Percentiles rank a stretch among this genome's conserved stretches.
phyloP scores from a whole-genome alignment of 2,113 vertebrate species.

The Centropristis striata region DNA sequence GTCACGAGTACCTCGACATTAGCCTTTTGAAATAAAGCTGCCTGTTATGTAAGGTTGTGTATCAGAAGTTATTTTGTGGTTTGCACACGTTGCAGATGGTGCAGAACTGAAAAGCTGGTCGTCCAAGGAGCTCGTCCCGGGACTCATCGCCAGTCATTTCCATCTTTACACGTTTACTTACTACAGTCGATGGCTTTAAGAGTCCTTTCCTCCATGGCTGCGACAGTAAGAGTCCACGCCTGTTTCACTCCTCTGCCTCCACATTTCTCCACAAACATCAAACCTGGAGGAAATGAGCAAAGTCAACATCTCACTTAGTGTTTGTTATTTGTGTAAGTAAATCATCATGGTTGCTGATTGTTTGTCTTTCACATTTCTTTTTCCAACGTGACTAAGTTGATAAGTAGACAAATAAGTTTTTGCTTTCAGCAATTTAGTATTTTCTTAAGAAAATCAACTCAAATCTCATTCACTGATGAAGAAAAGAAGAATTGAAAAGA shows the following conservation, averaged over 20 bases:
- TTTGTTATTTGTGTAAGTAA: neutral
- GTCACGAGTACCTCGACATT: constrained; percentile 39
- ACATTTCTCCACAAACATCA: constrained; percentile 39
- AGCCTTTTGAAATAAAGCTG: constrained; percentile 58
- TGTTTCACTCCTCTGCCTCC: constrained; percentile 14
- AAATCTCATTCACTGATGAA: no score
- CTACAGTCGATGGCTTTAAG: constrained; percentile 23
- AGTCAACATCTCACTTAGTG: neutral
- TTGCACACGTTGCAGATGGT: constrained; percentile 57
- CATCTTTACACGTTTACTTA: constrained; percentile 14
- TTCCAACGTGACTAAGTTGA: neutral
- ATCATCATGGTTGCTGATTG: neutral
- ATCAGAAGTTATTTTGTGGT: constrained; percentile 39
- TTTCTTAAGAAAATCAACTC: neutral
- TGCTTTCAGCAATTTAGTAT: neutral
- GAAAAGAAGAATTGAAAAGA: no score
- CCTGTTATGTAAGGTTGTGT: constrained; percentile 50
- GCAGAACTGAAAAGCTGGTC: constrained; percentile 54
- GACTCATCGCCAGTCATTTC: constrained; percentile 3
- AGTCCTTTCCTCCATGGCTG: constrained; percentile 29
- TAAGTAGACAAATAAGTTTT: neutral
- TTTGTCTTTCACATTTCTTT: neutral
- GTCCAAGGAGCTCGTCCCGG: constrained; percentile 2
- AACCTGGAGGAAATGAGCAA: constrained; percentile 50
- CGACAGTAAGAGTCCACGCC: constrained; percentile 13